Base-by-base conservation (phyloP, 1,140 invertebrate species). In the Cardiocondyla obscurior region DNA sequence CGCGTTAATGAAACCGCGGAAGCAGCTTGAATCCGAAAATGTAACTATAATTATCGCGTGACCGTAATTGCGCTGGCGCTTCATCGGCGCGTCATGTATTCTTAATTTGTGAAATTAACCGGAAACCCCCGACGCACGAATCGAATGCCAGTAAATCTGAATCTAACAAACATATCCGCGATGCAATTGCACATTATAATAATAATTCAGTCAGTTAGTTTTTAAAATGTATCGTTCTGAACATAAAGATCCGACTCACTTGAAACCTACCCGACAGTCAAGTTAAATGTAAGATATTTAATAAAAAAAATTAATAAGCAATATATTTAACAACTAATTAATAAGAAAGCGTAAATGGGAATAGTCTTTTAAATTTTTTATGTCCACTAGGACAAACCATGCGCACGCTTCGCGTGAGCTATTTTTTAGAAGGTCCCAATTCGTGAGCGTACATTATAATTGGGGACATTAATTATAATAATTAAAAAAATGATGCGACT, bases 51-150 rank as follows among this genome's bases (percentile, higher is more conserved):
- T 79, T 79, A 65, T 69, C 74, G 49, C 36, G 60, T 55, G 62
- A 39, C 74, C 49, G 39, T 69, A 79, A 79, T 79, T 79, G 51
- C 62, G 46, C 33, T 69, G 69, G 69, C 74, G 74, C 62, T 79
- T 53, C 33, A 77, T 79, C 62, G 33, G 69, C 62, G 74, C 74
- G 46, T 69, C 46, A 79, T 67, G 64, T 69, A 79, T 42, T 62
- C 33, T 79, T 79, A 79, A 79, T 79, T 79, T 69, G 55, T n/a
- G 44, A 79, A 79, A 79, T 79, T 69, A 67, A 69, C 74, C 49
- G 46, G 39, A 67, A 79, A 79, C 22, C 28, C 19, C 19, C 46
- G 33, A 36, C 8, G 33, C 62, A 69, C 46, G 22, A 67, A 77
- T 77, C 46, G 46, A 77, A 77, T 25, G 10, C 25, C 19, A 39